Evolutionary conservation across 2,888 invertebrate species (phyloP).

Genomic region (Hirtodrosophila alboralis): DNA sequence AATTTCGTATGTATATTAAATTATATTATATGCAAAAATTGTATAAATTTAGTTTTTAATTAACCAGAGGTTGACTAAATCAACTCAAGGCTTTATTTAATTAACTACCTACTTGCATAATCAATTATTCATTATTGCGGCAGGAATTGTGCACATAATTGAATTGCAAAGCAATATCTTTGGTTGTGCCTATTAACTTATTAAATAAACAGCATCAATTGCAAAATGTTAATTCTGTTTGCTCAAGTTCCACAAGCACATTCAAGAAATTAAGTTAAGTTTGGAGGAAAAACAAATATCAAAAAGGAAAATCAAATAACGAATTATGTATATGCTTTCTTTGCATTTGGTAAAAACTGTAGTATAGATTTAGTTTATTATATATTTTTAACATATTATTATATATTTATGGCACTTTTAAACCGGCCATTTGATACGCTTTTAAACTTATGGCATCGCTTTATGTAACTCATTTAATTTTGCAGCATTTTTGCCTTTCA

Average conservation of each 20-base stretch:
- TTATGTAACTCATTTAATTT: slow-evolving; percentile 60
- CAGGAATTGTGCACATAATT: slow-evolving; percentile 16
- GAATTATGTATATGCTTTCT: not conserved
- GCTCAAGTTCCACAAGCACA: slow-evolving; percentile 8
- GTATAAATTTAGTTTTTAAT: too few relatives aligned
- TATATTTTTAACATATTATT: too few relatives aligned
- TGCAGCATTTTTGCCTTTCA: slow-evolving; percentile 5
- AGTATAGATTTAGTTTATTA: too few relatives aligned
- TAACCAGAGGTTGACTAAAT: not conserved
- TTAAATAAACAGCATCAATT: slow-evolving; percentile 39
- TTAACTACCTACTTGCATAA: too few relatives aligned
- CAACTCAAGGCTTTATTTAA: not conserved
- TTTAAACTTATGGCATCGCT: slow-evolving; percentile 16
- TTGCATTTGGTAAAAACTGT: too few relatives aligned
- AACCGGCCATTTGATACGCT: not conserved
- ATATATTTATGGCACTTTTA: too few relatives aligned
- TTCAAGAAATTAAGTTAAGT: slow-evolving; percentile 8
- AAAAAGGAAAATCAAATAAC: slow-evolving; percentile 2
- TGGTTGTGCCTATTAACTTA: slow-evolving; percentile 28
- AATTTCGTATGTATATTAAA: too few relatives aligned
- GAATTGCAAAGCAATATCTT: slow-evolving; percentile 11
- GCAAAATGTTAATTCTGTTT: slow-evolving; percentile 34
- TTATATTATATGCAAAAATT: too few relatives aligned
- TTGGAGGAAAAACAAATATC: slow-evolving; percentile 14
- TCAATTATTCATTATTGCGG: slow-evolving; percentile 3